phyloP scores from a whole-genome alignment of 2,113 vertebrate species.

The Pangasianodon gigas region DNA sequence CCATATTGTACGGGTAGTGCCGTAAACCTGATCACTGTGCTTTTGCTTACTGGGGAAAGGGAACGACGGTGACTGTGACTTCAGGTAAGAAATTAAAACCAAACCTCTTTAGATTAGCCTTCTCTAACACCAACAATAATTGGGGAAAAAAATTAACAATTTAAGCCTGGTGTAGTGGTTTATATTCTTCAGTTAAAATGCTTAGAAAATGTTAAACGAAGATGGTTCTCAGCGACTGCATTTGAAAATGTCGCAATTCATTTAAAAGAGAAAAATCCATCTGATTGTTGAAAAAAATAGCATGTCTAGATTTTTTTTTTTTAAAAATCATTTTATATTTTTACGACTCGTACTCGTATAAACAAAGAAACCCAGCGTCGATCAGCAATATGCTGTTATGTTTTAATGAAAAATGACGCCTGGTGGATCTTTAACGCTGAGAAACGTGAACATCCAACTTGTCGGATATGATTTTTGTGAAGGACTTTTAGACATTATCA shows the following conservation, averaged over 20 bases:
- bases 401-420: neutral
- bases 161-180: neutral
- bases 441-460: neutral
- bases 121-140: neutral
- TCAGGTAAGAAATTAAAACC: constrained; percentile 30
- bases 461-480: neutral
- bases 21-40: neutral
- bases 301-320: neutral
- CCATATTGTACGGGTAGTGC: neutral
- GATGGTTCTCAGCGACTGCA: neutral
- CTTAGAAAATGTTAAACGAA: neutral
- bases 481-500: neutral
- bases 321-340: neutral
- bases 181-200: neutral
- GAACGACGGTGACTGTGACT: constrained; percentile 46
- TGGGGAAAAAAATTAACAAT: neutral
- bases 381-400: neutral
- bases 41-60: constrained; percentile 56
- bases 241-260: neutral
- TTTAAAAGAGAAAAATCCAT: neutral
- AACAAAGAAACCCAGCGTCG: neutral
- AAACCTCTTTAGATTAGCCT: neutral
- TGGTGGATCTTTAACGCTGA: neutral
- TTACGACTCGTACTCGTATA: neutral
- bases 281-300: neutral